These are phyloP conservation scores for Columba janthina DNA, from an alignment of 2,113 vertebrate species.

Conservation along the genomic window DNA sequence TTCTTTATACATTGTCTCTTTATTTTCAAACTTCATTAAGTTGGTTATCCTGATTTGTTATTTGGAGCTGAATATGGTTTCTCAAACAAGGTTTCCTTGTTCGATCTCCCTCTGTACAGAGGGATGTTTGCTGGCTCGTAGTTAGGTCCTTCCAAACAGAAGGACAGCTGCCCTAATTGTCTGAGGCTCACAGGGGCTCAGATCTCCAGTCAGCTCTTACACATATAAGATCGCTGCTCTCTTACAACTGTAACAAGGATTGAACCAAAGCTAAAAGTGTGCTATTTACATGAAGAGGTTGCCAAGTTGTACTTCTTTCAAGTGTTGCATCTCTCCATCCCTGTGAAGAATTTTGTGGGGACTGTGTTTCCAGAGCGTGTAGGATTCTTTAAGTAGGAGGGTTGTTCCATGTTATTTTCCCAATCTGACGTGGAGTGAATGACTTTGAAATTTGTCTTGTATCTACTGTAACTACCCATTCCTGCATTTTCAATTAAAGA, in stretches of 20 bases:
- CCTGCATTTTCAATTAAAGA: neutral
- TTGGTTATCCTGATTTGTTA: neutral
- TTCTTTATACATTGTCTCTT: neutral
- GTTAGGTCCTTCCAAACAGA: neutral
- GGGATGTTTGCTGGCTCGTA: neutral
- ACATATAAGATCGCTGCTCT: neutral
- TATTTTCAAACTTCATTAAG: neutral
- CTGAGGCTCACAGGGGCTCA: neutral
- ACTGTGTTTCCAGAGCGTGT: neutral
- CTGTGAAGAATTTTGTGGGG: neutral
- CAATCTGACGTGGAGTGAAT: neutral
- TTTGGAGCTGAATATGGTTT: neutral
- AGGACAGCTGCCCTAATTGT: neutral
- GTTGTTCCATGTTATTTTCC: neutral
- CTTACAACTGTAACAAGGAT: neutral
- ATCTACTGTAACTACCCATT: neutral
- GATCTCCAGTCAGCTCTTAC: neutral
- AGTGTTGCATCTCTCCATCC: neutral
- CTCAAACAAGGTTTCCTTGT: neutral
- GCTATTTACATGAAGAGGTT: neutral
- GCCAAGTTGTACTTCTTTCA: neutral
- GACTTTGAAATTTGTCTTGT: neutral
- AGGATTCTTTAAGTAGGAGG: neutral
- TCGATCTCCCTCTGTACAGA: neutral
- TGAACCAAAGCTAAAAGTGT: neutral